A percentile compares a stretch with the other conserved stretches of the same genome.
Conservation (phyloP, 2,113 vertebrate species). For the Prinia subflava region DNA sequence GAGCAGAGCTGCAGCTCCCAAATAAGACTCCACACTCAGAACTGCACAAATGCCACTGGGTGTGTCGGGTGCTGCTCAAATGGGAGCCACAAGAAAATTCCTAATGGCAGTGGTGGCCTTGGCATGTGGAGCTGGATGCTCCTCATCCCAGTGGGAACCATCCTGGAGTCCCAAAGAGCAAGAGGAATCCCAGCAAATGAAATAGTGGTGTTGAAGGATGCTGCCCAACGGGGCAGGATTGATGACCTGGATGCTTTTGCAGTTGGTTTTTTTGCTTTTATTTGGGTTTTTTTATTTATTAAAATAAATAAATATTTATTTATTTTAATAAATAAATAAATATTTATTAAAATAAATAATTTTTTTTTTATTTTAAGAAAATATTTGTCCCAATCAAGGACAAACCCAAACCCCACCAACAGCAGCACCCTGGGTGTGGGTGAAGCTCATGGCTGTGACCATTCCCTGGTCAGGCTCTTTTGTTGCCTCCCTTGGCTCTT, state of each 20-base stretch:
- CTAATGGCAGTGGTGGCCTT: background rate
- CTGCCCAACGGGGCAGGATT: rapidly evolving
- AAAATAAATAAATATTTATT: background rate
- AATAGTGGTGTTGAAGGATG: rapidly evolving
- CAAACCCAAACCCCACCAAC: background rate
- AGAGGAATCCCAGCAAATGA: background rate
- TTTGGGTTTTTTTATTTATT: background rate
- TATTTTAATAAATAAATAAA: too few species aligned
- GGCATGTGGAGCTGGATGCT: rapidly evolving
- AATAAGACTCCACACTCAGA: rapidly evolving
- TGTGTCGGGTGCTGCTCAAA: background rate
- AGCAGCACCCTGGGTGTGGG: background rate
- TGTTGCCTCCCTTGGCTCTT: background rate
- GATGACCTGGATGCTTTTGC: background rate
- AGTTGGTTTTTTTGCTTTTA: background rate
- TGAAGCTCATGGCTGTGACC: background rate
- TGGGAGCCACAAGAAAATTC: background rate
- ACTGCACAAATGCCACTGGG: rapidly evolving
- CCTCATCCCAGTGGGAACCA: background rate
- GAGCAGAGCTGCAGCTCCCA: background rate
- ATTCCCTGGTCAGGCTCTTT: background rate
- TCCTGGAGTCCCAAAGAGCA: background rate
- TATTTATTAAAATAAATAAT: background rate
- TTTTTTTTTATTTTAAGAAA: background rate
- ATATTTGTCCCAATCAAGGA: background rate